These are phyloP conservation scores for Abramis brama DNA, from an alignment of 2,113 vertebrate genomes.

Conservation along the genomic window DNA sequence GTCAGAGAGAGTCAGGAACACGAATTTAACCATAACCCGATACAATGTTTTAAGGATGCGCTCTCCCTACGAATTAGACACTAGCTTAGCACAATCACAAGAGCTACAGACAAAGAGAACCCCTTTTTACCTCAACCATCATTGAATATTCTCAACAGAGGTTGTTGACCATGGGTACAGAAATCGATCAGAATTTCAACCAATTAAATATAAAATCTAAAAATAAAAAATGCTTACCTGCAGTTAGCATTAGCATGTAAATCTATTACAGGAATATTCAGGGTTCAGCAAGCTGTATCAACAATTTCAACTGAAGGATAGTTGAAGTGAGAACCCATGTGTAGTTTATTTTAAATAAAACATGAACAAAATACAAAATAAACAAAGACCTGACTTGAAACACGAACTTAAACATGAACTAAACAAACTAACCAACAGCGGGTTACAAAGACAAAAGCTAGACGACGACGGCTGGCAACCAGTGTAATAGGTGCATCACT, in stretches of 20 bases:
- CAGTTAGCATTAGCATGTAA: background rate
- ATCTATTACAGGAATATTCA: background rate
- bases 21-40: slow-evolving; percentile 66
- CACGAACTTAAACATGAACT: too few species aligned
- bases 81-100: background rate
- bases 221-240: background rate
- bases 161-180: background rate
- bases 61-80: background rate
- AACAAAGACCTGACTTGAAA: too few species aligned
- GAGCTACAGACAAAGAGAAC: background rate
- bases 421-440: too few species aligned
- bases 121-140: background rate
- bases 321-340: too few species aligned
- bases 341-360: too few species aligned
- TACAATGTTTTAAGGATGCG: slow-evolving; percentile 62
- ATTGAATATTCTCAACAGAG: background rate
- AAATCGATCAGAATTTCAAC: background rate
- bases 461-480: too few species aligned
- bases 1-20: slow-evolving; percentile 65
- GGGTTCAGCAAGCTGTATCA: background rate
- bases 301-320: too few species aligned
- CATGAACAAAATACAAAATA: too few species aligned
- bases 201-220: background rate
- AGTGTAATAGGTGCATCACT: too few species aligned
- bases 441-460: too few species aligned